A percentile compares a stretch with the other conserved stretches of the same genome.
Evolutionary conservation across 2,888 invertebrate species (phyloP).

Genomic region (Drosophila siamana): DNA sequence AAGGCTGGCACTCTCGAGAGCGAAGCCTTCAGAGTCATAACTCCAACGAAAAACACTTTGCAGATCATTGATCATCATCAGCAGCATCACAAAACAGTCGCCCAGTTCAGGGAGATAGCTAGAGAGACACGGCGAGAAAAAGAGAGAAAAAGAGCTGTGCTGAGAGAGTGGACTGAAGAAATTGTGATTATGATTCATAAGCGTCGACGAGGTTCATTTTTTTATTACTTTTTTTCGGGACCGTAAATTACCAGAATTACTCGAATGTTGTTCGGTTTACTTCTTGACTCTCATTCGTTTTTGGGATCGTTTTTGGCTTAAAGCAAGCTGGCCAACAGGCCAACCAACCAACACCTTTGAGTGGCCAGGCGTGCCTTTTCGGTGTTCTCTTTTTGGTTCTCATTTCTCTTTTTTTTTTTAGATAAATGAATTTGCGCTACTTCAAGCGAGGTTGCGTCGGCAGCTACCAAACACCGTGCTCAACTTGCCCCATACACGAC

Average conservation of each 20-base stretch:
- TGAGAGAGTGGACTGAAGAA: conserved; percentile 41
- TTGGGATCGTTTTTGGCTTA: conserved; percentile 46
- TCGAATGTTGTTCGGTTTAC: conserved; percentile 48
- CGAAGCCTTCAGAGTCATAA: conserved; percentile 55
- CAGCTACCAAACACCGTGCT: conserved; percentile 59
- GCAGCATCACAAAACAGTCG: conserved; percentile 28
- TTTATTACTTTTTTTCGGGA: conserved; percentile 43
- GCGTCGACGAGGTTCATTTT: conserved; percentile 48
- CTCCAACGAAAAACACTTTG: conserved; percentile 75
- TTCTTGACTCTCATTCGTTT: conserved; percentile 24
- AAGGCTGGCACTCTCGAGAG: conserved; percentile 32
- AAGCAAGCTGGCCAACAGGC: conserved; percentile 61
- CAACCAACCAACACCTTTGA: conserved; percentile 73
- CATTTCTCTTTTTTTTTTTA: conserved; percentile 54
- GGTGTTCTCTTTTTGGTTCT: conserved; percentile 52
- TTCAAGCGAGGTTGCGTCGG: conserved; percentile 62
- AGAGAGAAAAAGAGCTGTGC: neutral
- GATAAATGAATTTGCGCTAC: conserved; percentile 79
- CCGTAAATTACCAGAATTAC: conserved; percentile 80
- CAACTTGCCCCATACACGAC: conserved; percentile 25
- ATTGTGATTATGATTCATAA: conserved; percentile 78
- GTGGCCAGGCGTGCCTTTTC: conserved; percentile 65
- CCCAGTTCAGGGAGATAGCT: conserved; percentile 3
- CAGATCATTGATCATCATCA: conserved; percentile 83
- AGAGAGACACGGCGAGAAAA: conserved; percentile 2